phyloP scores from a whole-genome alignment of 2,113 vertebrate species.

The Verasper variegatus region DNA sequence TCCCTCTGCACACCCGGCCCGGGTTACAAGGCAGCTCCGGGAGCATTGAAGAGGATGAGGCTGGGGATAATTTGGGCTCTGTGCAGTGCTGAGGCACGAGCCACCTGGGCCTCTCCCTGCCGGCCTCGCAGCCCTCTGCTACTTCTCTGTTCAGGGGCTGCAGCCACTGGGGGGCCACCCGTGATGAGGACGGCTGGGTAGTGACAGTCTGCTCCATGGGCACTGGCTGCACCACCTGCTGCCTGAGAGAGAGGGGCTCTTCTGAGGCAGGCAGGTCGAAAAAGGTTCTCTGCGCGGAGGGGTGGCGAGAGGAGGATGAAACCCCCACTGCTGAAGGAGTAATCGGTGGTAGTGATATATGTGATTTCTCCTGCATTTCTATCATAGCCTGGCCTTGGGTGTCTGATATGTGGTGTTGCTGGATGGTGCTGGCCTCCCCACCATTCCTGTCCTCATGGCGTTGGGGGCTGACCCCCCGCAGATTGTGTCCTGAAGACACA shows the following conservation, averaged over 20 bases:
- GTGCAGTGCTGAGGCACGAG: slow-evolving; percentile 77
- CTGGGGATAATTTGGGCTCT: slow-evolving; percentile 56
- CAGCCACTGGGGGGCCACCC: slow-evolving; percentile 85
- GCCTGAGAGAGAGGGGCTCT: slow-evolving; percentile 68
- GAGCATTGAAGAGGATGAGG: slow-evolving; percentile 69
- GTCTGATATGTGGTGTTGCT: slow-evolving; percentile 47
- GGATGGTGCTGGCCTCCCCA: slow-evolving; percentile 36
- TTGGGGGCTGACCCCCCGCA: slow-evolving; percentile 68
- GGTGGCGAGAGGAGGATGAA: slow-evolving; percentile 13
- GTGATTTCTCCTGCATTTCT: slow-evolving; percentile 71
- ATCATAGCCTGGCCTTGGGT: slow-evolving; percentile 42
- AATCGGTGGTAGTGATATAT: slow-evolving; percentile 33
- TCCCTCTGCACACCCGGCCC: slow-evolving; percentile 66
- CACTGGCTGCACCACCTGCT: slow-evolving; percentile 78
- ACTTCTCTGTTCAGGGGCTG: slow-evolving; percentile 75
- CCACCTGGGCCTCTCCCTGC: slow-evolving; percentile 81
- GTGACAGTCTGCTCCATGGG: slow-evolving; percentile 77
- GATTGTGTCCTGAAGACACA: slow-evolving; percentile 73
- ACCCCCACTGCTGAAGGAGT: slow-evolving; percentile 27
- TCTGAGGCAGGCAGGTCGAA: slow-evolving; percentile 60
- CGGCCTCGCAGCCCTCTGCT: slow-evolving; percentile 60
- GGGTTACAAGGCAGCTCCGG: slow-evolving; percentile 70
- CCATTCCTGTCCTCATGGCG: slow-evolving; percentile 51
- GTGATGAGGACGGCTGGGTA: slow-evolving; percentile 75
- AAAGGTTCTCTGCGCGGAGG: slow-evolving; percentile 53